phyloP scores from a whole-genome alignment of 2,888 invertebrate species.

The Coremacera marginata region DNA sequence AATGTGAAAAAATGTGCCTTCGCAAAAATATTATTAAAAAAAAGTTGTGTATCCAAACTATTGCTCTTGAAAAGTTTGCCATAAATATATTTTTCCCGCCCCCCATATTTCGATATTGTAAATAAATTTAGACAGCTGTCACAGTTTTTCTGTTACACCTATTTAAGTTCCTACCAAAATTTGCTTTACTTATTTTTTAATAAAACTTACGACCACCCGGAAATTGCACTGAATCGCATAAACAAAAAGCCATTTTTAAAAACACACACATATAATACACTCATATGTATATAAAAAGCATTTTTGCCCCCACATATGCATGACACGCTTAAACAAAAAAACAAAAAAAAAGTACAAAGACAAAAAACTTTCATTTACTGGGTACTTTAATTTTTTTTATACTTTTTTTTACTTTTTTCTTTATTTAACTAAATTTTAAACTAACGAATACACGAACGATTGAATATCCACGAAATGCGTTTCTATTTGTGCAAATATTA shows the following conservation, averaged over 20 bases:
- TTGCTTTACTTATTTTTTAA: neutral
- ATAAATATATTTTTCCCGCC: too few species aligned
- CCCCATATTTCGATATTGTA: too few species aligned
- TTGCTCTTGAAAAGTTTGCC: too few species aligned
- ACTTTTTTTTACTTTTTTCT: too few species aligned
- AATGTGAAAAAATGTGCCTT: too few species aligned
- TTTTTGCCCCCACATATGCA: neutral
- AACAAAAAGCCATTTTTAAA: neutral
- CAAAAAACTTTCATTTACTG: neutral
- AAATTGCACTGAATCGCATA: neutral
- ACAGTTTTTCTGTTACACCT: too few species aligned
- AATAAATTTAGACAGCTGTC: too few species aligned
- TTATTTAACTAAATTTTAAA: neutral
- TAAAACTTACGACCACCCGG: neutral
- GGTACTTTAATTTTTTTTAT: too few species aligned
- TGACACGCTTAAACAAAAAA: neutral
- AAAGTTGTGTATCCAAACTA: too few species aligned
- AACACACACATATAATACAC: too few species aligned
- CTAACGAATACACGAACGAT: neutral
- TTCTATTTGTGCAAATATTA: conserved; percentile 34
- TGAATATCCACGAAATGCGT: conserved; percentile 29
- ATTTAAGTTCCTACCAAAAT: neutral
- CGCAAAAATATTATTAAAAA: too few species aligned
- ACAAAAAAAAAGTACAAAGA: neutral
- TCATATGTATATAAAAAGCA: too few species aligned